Evolutionary conservation across 1,140 invertebrate species (phyloP).

Genomic region (Contarinia nasturtii): DNA sequence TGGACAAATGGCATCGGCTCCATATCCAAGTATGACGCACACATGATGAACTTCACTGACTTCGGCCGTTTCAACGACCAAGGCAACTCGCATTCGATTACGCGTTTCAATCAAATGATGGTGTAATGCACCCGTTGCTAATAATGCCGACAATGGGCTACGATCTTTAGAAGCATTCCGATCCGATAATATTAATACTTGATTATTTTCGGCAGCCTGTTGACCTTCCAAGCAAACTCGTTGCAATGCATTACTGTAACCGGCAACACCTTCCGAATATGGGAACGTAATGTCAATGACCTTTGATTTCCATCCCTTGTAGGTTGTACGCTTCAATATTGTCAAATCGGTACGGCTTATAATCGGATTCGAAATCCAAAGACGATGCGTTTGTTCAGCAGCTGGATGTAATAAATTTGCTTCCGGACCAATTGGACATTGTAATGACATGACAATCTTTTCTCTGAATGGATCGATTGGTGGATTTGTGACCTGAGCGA

Average conservation of each 20-base stretch:
- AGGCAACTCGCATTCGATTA: slow-evolving; percentile 87
- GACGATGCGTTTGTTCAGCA: slow-evolving; percentile 71
- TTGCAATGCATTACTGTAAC: slow-evolving; percentile 59
- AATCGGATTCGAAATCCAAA: slow-evolving; percentile 90
- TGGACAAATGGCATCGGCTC: slow-evolving; percentile 93
- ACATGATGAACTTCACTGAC: slow-evolving; percentile 93
- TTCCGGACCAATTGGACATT: slow-evolving; percentile 80
- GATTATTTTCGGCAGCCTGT: slow-evolving; percentile 55
- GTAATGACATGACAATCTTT: slow-evolving; percentile 95
- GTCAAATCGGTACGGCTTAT: slow-evolving; percentile 79
- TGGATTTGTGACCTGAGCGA: slow-evolving; percentile 99
- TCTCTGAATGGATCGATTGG: slow-evolving; percentile 99
- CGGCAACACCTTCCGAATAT: slow-evolving; percentile 44
- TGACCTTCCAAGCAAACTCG: slow-evolving; percentile 66
- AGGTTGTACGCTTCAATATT: slow-evolving; percentile 64
- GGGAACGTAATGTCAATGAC: slow-evolving; percentile 83
- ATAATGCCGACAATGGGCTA: slow-evolving; percentile 61
- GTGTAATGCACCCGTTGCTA: slow-evolving; percentile 83
- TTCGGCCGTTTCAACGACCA: slow-evolving; percentile 86
- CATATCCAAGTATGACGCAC: slow-evolving; percentile 89
- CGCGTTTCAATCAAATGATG: slow-evolving; percentile 89
- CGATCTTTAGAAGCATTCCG: slow-evolving; percentile 47
- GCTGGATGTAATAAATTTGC: slow-evolving; percentile 85
- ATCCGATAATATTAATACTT: slow-evolving; percentile 81
- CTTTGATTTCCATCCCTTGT: slow-evolving; percentile 79